phyloP scores from a whole-genome alignment of 2,113 vertebrate genomes.

The Lycocorax pyrrhopterus region DNA sequence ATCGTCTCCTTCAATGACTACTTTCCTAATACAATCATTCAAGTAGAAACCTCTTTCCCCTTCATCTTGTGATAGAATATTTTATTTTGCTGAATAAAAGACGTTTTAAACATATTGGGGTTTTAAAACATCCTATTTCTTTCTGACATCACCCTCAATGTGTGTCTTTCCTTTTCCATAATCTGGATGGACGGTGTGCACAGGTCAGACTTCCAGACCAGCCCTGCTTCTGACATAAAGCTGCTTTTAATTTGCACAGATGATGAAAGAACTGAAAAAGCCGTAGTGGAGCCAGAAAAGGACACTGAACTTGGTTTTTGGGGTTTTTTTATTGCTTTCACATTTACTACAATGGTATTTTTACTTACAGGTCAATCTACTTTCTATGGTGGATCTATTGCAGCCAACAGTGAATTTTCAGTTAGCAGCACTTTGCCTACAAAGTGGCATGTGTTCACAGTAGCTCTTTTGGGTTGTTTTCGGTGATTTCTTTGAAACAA shows the following conservation, averaged over 20 bases:
- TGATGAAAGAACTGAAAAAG: neutral
- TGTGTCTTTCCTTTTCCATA: neutral
- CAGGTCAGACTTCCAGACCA: neutral
- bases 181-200: too few relatives aligned
- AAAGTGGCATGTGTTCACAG: neutral
- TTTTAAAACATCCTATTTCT: neutral
- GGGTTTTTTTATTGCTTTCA: neutral
- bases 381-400: neutral
- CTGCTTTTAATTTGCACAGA: neutral
- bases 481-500: neutral
- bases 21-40: neutral
- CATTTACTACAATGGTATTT: neutral
- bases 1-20: neutral
- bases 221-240: neutral
- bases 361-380: neutral
- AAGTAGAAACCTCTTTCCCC: neutral
- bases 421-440: neutral
- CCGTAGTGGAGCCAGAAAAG: fast-evolving
- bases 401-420: neutral
- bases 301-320: neutral
- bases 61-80: neutral
- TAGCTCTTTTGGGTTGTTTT: neutral
- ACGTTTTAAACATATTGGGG: fast-evolving
- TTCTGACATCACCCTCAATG: neutral
- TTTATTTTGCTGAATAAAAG: neutral